Base-by-base conservation (phyloP, 2,113 vertebrate species). In the Zosterops borbonicus region DNA sequence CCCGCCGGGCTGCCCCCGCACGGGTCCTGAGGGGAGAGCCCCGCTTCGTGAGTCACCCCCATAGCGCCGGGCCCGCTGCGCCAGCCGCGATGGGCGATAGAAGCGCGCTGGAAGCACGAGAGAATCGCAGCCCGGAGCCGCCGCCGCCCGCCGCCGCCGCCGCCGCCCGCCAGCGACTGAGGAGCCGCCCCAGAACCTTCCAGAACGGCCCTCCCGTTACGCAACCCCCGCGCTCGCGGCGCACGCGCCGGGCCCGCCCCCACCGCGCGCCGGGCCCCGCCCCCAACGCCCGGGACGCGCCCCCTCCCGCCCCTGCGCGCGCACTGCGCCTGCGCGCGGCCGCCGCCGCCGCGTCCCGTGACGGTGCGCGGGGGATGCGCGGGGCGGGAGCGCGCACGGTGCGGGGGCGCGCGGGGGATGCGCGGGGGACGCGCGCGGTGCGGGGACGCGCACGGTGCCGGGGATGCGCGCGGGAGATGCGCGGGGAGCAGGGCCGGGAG, bases 1-100 rank as follows among this genome's bases (percentile, higher is more conserved):
- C 55, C 73, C 5, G 60, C 70, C 23, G 42, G 83, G 58, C 78
- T 67, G 1, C 94, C 90, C 24, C 31, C 89, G 7, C 85, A 83
- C 22, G 90, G 92, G 7, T 89, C 93, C 70, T 86, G 95, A 86
- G 95, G 93, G 31, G 85, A 96, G 23, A 96, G 29, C 55, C 83
- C 93, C 44, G 56, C 59, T 74, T 90, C 93, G 1, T 71, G 76
- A 58, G 94, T 96, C 79, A 94, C 90, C 9, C 94, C 96, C 96
- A 96, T 97, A 37, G 81, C 68, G 69, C 25, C 46, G 13, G 6
- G 21, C 8, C 31, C 18, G 21, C 42, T 25, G 63, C 79, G 21
- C 8, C 31, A 15, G 21, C 42, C 29, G 63, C 79, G 14, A n/a
- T 0, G 10, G 9, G 42, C 74, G 23, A 39, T 0, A 27, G 3